Evolutionary conservation across 2,113 vertebrate genomes (phyloP), one percentile per base, ranked within the genome.

Genomic region (Hydrochoerus hydrochaeris): DNA sequence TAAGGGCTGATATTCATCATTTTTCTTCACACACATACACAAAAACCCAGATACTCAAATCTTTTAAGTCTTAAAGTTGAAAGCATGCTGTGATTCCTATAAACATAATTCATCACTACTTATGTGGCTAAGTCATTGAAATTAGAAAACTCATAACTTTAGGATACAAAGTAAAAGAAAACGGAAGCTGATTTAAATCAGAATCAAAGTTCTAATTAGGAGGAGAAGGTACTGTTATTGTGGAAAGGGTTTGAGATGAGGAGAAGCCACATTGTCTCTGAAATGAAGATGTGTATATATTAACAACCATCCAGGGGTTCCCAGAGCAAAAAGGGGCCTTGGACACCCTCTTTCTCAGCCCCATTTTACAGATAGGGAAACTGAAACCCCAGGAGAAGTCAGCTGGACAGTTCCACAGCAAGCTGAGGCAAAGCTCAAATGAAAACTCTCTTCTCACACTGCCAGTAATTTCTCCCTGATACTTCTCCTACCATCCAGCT

Each of bases 1-100:
- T 98, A 75, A 98, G 98, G 98, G 97, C 97, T 98, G 97, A 98
- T 98, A 98, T 97, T 96, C 92, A 81, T 98, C 98, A 98, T 98
- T 98, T 96, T 96, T 52, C 97, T 98, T 65, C 96, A 85, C 41
- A 85, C 30, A 75, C 24, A 89, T 2, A 83, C 14, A 63, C 41
- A 52, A 41, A 57, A 46, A 52, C 6, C 3, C 78, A n/a, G 77
- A 78, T 80, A 94, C 32, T 88, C 35, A 54, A 96, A 97, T 85
- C 96, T 98, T 98, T 98, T 97, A 96, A 96, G 95, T 97, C 97
- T 98, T 97, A 95, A 98, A 98, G 97, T 97, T 96, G 97, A 98
- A 97, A 98, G 96, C 95, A 96, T 93, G 90, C 85, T 98, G 95
- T 97, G 96, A 96, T 94, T 97, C 96, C 84, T 84, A 89, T 95